These are phyloP conservation scores for Hydrotaea cyrtoneurina DNA, from an alignment of 2,888 invertebrate genomes.

Conservation along the genomic window DNA sequence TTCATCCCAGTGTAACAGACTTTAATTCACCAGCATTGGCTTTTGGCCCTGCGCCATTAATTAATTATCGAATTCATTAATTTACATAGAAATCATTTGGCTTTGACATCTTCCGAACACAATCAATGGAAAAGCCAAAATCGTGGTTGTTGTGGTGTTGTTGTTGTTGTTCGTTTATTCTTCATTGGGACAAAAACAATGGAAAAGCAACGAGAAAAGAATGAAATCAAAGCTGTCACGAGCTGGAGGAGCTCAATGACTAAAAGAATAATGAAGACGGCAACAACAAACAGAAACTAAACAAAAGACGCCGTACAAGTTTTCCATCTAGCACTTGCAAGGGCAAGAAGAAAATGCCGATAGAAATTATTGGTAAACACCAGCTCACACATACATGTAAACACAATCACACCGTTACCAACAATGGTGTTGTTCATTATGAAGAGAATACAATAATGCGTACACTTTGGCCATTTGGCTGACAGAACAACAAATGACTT, in stretches of 20 bases:
- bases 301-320: constrained; percentile 27
- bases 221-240: not conserved
- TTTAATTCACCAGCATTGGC: too few species aligned
- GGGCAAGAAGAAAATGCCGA: constrained; percentile 18
- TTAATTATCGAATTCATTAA: constrained; percentile 12
- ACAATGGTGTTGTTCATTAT: not conserved
- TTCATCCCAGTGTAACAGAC: too few species aligned
- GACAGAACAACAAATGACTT: constrained; percentile 18
- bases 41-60: not conserved
- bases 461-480: constrained; percentile 12
- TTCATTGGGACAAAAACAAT: not conserved
- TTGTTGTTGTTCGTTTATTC: not conserved
- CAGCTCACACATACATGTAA: not conserved
- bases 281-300: constrained; percentile 35
- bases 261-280: not conserved
- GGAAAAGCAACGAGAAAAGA: not conserved
- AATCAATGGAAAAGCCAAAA: not conserved
- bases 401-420: not conserved
- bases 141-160: not conserved
- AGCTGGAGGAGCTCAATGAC: not conserved
- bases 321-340: constrained; percentile 26
- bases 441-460: constrained; percentile 6
- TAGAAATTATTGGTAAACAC: constrained; percentile 4
- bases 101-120: constrained; percentile 13
- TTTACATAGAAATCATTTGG: constrained; percentile 9